phyloP scores from a whole-genome alignment of 2,113 vertebrate species.

The Potamarius usumacintae region DNA sequence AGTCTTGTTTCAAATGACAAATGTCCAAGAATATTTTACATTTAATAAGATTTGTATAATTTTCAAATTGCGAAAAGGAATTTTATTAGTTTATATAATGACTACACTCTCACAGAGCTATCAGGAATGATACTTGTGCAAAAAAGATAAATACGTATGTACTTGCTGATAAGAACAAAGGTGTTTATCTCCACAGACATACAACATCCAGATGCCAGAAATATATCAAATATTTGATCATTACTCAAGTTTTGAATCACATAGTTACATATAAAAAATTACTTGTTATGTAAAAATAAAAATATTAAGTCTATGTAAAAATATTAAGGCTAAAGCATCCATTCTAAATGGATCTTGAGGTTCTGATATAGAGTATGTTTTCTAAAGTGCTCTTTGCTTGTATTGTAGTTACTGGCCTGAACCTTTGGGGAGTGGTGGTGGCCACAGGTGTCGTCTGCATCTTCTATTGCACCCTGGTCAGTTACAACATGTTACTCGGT shows the following conservation, averaged over 20 bases:
- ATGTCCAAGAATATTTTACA: neutral
- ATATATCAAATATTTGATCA: neutral
- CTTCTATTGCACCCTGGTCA: constrained; percentile 78
- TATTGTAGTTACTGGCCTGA: constrained; percentile 73
- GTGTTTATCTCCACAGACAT: neutral
- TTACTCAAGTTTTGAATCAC: neutral
- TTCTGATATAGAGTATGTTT: neutral
- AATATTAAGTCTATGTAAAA: neutral
- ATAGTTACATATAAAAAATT: neutral
- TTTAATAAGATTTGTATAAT: neutral
- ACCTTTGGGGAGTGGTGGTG: constrained; percentile 80
- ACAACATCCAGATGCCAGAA: neutral
- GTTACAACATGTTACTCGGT: constrained; percentile 48
- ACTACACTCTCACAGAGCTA: neutral
- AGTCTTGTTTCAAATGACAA: constrained; percentile 47
- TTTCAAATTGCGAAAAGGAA: neutral
- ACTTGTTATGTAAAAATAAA: neutral
- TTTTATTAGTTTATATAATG: neutral
- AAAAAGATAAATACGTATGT: neutral
- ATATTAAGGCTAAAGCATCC: neutral
- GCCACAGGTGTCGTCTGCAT: constrained; percentile 77
- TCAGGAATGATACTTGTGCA: neutral
- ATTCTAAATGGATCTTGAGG: neutral
- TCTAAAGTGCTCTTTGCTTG: neutral
- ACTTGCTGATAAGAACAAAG: neutral